Evolutionary conservation across 2,888 invertebrate species (phyloP).

Genomic region (Euplagia quadripunctaria): DNA sequence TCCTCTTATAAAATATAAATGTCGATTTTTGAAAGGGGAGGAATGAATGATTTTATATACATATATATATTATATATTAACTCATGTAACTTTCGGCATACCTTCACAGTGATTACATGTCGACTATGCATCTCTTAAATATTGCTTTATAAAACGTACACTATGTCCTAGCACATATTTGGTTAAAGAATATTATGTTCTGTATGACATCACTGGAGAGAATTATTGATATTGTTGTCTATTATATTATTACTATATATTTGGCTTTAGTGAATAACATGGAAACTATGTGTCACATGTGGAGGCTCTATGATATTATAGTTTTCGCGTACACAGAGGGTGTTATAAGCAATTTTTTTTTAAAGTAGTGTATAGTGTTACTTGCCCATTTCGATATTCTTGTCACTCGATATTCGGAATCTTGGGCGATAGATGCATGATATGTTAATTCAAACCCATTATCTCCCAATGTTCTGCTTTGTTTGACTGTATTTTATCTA

Average conservation of each 20-base stretch:
- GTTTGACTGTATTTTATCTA: constrained; percentile 48
- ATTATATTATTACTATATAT: constrained; percentile 32
- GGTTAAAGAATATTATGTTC: constrained; percentile 25
- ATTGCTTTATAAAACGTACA: constrained; percentile 48
- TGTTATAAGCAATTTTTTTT: constrained; percentile 30
- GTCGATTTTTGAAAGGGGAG: constrained; percentile 38
- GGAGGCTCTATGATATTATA: constrained; percentile 48
- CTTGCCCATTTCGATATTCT: constrained; percentile 49
- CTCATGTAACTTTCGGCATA: constrained; percentile 42
- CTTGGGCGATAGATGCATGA: constrained; percentile 37
- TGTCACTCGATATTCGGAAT: constrained; percentile 54
- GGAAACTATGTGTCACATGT: constrained; percentile 46
- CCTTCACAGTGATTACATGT: constrained; percentile 48
- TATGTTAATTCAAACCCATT: constrained; percentile 8
- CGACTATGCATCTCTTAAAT: constrained; percentile 42
- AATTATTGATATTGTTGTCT: constrained; percentile 40
- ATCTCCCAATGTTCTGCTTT: constrained; percentile 55
- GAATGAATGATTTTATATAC: constrained; percentile 53
- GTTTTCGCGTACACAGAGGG: constrained; percentile 31
- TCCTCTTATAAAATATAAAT: constrained; percentile 24
- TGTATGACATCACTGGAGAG: constrained; percentile 34
- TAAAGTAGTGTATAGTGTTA: constrained; percentile 45
- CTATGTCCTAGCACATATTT: constrained; percentile 45
- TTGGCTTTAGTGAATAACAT: constrained; percentile 53
- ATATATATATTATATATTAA: constrained; percentile 59